A percentile compares a stretch with the other conserved stretches of the same genome.
phyloP scores from a whole-genome alignment of 2,888 invertebrate species.

The Drosophila neonasuta region DNA sequence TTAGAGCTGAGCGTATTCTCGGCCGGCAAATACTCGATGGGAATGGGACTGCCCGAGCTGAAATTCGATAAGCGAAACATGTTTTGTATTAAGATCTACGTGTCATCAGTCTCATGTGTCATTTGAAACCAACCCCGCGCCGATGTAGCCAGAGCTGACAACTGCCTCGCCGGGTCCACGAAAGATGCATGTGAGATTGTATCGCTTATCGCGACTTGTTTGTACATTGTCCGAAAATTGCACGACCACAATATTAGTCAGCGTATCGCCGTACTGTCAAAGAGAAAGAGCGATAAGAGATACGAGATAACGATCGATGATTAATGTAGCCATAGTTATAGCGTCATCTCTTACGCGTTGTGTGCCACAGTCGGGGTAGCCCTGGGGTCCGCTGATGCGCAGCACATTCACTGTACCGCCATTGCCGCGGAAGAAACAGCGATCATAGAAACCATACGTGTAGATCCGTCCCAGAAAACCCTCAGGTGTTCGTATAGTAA shows the following conservation, averaged over 20 bases:
- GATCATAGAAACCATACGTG: slow-evolving; percentile 94
- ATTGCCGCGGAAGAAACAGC: slow-evolving; percentile 95
- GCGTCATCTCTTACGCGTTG: slow-evolving; percentile 85
- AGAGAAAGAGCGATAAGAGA: not conserved
- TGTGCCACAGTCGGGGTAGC: slow-evolving; percentile 97
- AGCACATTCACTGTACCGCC: slow-evolving; percentile 92
- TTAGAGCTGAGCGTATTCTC: slow-evolving; percentile 95
- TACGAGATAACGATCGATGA: slow-evolving; percentile 9
- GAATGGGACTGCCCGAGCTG: slow-evolving; percentile 95
- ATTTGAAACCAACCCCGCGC: slow-evolving; percentile 87
- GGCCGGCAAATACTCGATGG: slow-evolving; percentile 95
- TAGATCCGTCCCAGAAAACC: slow-evolving; percentile 95
- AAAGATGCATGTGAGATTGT: slow-evolving; percentile 95
- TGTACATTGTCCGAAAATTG: slow-evolving; percentile 97
- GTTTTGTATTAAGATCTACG: not conserved
- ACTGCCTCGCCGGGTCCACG: slow-evolving; percentile 96
- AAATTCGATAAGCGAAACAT: not conserved
- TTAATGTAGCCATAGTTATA: slow-evolving; percentile 14
- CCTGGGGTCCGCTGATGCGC: slow-evolving; percentile 93
- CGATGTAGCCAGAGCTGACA: slow-evolving; percentile 95
- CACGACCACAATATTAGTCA: slow-evolving; percentile 96
- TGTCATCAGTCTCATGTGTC: not conserved
- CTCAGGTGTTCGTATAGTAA: slow-evolving; percentile 93
- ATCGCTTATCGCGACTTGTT: slow-evolving; percentile 94
- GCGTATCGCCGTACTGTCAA: slow-evolving; percentile 92